These are phyloP conservation scores for Aphelinus certus DNA, from an alignment of 1,140 invertebrate genomes.

Conservation along the genomic window DNA sequence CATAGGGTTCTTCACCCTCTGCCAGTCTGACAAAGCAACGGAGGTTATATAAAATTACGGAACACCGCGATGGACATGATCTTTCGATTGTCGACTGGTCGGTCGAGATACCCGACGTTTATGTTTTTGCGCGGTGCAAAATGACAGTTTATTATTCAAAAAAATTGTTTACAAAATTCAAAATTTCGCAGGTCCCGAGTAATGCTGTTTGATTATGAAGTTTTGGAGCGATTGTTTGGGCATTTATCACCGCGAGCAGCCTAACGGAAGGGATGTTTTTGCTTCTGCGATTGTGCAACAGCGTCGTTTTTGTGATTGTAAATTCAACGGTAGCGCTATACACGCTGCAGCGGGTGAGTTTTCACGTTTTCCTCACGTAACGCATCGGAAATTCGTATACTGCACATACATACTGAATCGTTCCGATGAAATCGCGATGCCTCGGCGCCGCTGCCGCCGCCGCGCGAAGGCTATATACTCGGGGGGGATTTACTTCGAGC, in stretches of 20 bases:
- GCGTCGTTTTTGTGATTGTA: conserved; percentile 46
- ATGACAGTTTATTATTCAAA: conserved; percentile 23
- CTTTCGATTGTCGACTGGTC: conserved; percentile 26
- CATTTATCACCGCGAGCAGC: background rate
- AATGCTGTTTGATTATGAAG: conserved; percentile 26
- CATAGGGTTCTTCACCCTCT: too few relatives aligned
- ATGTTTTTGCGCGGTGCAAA: conserved; percentile 6
- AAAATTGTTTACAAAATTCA: background rate
- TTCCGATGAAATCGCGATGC: too few relatives aligned
- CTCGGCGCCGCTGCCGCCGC: too few relatives aligned
- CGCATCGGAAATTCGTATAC: too few relatives aligned
- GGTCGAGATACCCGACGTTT: background rate
- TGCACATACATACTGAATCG: too few relatives aligned
- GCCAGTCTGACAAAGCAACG: too few relatives aligned
- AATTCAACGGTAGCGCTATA: conserved; percentile 49
- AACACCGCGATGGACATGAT: too few relatives aligned
- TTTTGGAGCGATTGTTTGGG: conserved; percentile 11
- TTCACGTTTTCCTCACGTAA: too few relatives aligned
- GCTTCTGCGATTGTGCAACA: conserved; percentile 49
- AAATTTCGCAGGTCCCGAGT: background rate
- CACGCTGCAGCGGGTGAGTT: conserved; percentile 51
- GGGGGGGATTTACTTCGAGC: too few relatives aligned
- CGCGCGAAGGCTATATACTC: too few relatives aligned
- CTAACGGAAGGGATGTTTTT: conserved; percentile 43
- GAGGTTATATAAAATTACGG: too few relatives aligned